Evolutionary conservation across 1,140 invertebrate genomes (phyloP).

Genomic region (Heterodera carotae): DNA sequence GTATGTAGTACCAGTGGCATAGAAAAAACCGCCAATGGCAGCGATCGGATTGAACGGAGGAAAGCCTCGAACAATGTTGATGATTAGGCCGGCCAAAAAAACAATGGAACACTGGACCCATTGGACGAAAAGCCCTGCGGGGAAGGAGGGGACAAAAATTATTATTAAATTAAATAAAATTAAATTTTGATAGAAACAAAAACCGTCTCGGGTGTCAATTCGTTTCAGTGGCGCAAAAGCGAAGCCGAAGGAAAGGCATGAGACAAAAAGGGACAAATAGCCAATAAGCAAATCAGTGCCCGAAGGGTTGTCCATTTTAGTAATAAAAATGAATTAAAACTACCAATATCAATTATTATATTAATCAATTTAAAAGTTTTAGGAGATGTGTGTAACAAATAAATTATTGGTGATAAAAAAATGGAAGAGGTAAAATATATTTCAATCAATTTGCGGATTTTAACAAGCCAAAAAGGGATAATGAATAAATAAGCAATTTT

Average conservation of each 20-base stretch:
- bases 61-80: slow-evolving; percentile 54
- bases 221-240: slow-evolving; percentile 56
- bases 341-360: no score
- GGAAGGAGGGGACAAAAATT: neutral
- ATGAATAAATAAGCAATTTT: no score
- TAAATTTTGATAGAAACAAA: no score
- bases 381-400: no score
- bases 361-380: no score
- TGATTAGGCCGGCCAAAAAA: slow-evolving; percentile 56
- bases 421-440: no score
- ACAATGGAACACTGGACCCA: slow-evolving; percentile 59
- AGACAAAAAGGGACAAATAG: slow-evolving; percentile 48
- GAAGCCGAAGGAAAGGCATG: slow-evolving; percentile 53
- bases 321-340: no score
- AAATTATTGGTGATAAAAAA: no score
- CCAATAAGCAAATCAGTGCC: slow-evolving; percentile 36
- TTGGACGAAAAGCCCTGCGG: slow-evolving; percentile 59
- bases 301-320: slow-evolving; percentile 20
- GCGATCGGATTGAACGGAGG: slow-evolving; percentile 55
- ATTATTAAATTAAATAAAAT: neutral
- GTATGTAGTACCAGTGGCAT: slow-evolving; percentile 54
- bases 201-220: slow-evolving; percentile 51
- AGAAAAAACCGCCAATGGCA: slow-evolving; percentile 56
- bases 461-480: no score
- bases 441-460: no score